Evolutionary conservation across 1,140 invertebrate genomes (phyloP).

Genomic region (Eubasilissa regina): DNA sequence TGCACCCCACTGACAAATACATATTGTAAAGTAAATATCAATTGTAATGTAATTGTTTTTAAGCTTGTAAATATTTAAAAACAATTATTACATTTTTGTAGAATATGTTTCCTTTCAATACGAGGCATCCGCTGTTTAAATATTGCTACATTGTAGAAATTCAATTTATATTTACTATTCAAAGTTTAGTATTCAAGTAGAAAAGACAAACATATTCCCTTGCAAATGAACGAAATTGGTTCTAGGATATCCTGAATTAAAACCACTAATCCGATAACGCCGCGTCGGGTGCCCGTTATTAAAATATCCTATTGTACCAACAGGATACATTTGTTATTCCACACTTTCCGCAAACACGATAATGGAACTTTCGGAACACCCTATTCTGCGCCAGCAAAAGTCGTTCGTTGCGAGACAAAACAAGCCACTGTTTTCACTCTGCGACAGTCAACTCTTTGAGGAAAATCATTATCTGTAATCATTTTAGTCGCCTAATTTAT

Average conservation of each 20-base stretch:
- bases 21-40: neutral
- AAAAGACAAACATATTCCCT: constrained; percentile 49
- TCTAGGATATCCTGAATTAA: constrained; percentile 58
- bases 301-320: constrained; percentile 50
- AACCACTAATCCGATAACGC: constrained; percentile 59
- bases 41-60: neutral
- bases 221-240: constrained; percentile 49
- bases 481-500: neutral
- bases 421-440: neutral
- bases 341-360: constrained; percentile 37
- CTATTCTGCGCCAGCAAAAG: constrained; percentile 16
- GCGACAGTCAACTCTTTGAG: neutral
- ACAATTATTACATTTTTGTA: neutral
- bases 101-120: neutral
- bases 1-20: neutral
- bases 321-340: constrained; percentile 42
- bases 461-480: neutral
- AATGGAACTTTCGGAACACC: constrained; percentile 31
- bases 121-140: neutral
- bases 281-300: constrained; percentile 51
- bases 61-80: neutral
- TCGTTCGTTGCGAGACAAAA: constrained; percentile 8
- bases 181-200: constrained; percentile 40
- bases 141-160: neutral
- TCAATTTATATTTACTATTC: neutral